phyloP scores from a whole-genome alignment of 2,797 vertebrate species.

The Bovichtus variegatus region DNA sequence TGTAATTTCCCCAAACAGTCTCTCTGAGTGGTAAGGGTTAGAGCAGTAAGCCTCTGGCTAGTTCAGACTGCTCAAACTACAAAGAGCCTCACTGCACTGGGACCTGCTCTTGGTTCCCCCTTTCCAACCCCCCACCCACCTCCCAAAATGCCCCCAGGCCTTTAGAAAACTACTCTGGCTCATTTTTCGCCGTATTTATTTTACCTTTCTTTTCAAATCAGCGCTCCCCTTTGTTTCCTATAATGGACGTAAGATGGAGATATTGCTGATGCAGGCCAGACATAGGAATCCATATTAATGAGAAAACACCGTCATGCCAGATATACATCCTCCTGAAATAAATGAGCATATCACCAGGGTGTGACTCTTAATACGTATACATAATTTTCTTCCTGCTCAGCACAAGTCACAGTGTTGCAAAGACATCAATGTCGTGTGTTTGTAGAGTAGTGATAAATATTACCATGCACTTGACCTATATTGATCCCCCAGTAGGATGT shows the following conservation, averaged over 20 bases:
- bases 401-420: constrained; percentile 28
- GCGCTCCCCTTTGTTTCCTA: constrained; percentile 68
- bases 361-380: constrained; percentile 4
- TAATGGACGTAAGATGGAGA: constrained; percentile 60
- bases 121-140: constrained; percentile 66
- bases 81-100: constrained; percentile 81
- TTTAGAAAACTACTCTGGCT: constrained; percentile 72
- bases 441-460: constrained; percentile 65
- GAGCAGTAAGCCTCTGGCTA: constrained; percentile 82
- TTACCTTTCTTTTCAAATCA: constrained; percentile 76
- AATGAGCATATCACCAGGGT: constrained; percentile 36
- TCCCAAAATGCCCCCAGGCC: constrained; percentile 73
- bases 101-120: constrained; percentile 80
- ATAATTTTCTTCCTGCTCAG: constrained; percentile 14
- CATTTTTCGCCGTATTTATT: constrained; percentile 74
- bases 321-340: constrained; percentile 41
- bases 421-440: constrained; percentile 55
- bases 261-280: constrained; percentile 63
- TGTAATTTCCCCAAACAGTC: constrained; percentile 82
- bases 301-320: constrained; percentile 42
- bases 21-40: constrained; percentile 78
- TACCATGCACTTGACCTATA: constrained; percentile 80
- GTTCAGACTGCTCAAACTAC: constrained; percentile 80
- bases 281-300: constrained; percentile 60
- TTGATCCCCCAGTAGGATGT: constrained; percentile 72